Evolutionary conservation across 1,140 invertebrate species (phyloP), one percentile per base, ranked within the genome.

Genomic region (Lucilia cuprina): DNA sequence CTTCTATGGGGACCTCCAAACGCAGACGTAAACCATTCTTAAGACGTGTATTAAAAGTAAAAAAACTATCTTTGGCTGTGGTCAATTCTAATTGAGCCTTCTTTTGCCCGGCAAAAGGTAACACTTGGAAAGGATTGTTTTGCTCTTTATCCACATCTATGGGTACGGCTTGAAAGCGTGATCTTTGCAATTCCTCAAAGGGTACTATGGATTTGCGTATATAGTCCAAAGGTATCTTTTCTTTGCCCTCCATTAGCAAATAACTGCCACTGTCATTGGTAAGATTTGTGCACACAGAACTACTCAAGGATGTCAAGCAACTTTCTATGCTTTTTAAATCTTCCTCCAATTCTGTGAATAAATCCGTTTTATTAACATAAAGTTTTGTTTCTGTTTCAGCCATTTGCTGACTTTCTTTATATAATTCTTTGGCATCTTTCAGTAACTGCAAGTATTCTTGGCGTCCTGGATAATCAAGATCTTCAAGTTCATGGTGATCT

Each of bases 211-310:
- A 87, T 55, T 91, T 91, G 0, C 89, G 86, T 41, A 91, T 87
- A 82, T 88, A 91, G 35, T 91, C 90, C 35, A 90, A 50, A 0
- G 90, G 90, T n/a, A 91, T 78, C 82, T 91, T 91, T 2, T 87
- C 90, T 21, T 87, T 85, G 0, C 87, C 87, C 19, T 88, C 88
- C 4, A 91, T 85, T 1, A 91, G 78, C 21, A 91, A 25, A 34
- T 85, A 91, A 75, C 90, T 91, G 17, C 90, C 90, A 14, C 90
- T 91, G 77, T 91, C 90, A 17, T 87, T 86, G 0, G 89, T 87
- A 0, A 91, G 86, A 83, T 91, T 90, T 0, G 90, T 91, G 82
- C 90, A 91, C 0, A 86, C 70, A 0, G 90, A 91, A 82, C 90
- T 91, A 25, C 86, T 89, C 4, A 91, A 49, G 3, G 89, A 90